Conservation (phyloP, 2,888 invertebrate genomes). For the Tipula lateralis region DNA sequence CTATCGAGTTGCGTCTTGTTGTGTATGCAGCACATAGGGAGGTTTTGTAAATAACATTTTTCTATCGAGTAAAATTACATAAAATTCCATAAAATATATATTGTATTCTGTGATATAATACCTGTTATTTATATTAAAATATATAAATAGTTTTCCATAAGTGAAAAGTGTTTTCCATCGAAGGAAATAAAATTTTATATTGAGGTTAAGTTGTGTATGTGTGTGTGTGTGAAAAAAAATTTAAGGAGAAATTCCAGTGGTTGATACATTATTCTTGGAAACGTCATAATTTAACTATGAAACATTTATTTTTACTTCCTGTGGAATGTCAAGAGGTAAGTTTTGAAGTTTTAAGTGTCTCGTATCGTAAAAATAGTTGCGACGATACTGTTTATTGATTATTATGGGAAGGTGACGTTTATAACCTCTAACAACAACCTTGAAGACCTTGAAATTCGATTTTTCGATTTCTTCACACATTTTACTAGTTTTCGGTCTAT, state of each 20-base stretch:
- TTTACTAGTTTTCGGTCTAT: background rate
- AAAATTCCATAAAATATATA: background rate
- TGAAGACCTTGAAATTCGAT: background rate
- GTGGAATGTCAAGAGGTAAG: constrained; percentile 11
- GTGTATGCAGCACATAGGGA: background rate
- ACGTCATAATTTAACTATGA: background rate
- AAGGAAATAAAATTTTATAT: background rate
- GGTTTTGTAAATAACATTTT: background rate
- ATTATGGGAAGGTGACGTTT: background rate
- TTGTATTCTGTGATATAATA: background rate
- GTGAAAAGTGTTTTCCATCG: no score
- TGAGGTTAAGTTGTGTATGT: constrained; percentile 2
- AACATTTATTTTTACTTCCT: background rate
- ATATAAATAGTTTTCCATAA: background rate
- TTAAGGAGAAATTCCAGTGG: background rate
- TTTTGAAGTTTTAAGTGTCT: background rate
- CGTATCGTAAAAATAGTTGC: background rate
- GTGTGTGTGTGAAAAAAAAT: background rate
- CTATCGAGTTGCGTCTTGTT: background rate
- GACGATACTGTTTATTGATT: background rate
- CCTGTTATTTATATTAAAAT: background rate
- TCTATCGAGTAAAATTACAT: background rate
- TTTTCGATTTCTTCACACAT: background rate
- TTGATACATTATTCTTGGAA: background rate
- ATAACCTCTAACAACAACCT: background rate